Conservation (phyloP, 2,797 vertebrate genomes). For the Cryptoblepharus egeriae region DNA sequence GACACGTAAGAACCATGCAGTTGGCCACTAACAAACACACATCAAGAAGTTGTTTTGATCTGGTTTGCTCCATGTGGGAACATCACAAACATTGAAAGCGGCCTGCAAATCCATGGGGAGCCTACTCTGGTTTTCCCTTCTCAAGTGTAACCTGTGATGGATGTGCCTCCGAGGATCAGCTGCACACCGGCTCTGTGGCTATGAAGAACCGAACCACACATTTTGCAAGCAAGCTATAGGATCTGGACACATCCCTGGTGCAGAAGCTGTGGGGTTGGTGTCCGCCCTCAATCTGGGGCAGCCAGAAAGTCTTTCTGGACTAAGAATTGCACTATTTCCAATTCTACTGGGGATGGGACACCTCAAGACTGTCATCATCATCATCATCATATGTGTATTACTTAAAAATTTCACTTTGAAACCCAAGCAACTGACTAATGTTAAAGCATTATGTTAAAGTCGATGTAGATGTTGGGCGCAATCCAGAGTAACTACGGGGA, state of each 20-base stretch:
- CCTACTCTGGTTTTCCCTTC: too few relatives aligned
- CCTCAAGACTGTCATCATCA: not conserved
- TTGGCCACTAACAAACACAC: not conserved
- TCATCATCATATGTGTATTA: not conserved
- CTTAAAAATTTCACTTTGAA: not conserved
- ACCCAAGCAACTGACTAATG: not conserved
- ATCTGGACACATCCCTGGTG: not conserved
- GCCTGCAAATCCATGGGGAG: not conserved
- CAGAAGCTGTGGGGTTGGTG: not conserved
- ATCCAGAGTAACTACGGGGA: too few relatives aligned
- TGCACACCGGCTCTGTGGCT: too few relatives aligned
- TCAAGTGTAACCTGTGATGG: too few relatives aligned
- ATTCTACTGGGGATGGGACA: too few relatives aligned
- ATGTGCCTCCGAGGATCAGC: not conserved
- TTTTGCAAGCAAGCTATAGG: not conserved
- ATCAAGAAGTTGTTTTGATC: fast-evolving
- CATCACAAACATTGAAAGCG: not conserved
- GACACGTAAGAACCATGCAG: too few relatives aligned
- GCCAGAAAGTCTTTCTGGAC: not conserved
- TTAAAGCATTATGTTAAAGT: too few relatives aligned
- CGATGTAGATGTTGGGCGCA: too few relatives aligned
- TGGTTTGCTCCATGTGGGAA: too few relatives aligned
- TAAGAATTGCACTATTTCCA: not conserved
- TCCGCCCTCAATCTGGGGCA: not conserved
- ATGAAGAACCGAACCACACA: too few relatives aligned